Evolutionary conservation across 1,140 invertebrate species (phyloP), one percentile per base, ranked within the genome.

Genomic region (Ceratina japonica): DNA sequence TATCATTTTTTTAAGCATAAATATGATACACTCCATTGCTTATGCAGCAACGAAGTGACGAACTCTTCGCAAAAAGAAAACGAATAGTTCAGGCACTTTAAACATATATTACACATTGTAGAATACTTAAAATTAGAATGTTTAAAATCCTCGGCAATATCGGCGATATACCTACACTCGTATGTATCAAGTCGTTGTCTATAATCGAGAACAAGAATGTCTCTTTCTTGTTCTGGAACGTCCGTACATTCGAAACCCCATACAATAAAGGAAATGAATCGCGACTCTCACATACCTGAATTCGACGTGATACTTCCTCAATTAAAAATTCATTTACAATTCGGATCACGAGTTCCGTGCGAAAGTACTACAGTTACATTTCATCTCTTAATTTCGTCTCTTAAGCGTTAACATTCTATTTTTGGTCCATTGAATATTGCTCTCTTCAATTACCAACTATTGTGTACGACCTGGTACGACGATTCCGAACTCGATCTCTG

Each of bases 391-490:
- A n/a, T n/a, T n/a, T n/a, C n/a, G n/a, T n/a, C n/a, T n/a, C n/a
- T n/a, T n/a, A n/a, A n/a, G n/a, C 12, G 12, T 54, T 74, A 77
- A 78, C 37, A 73, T 82, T 85, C 84, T 31, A 85, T 85, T 86
- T 86, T 86, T 82, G 83, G 84, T 85, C 73, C 83, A 59, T 78
- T 85, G 66, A 74, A 82, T 76, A 82, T 86, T 80, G 76, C 80
- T 85, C 56, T 74, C 59, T 72, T 85, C 52, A 24, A 51, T 68
- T 75, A 68, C 54, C 72, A 62, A 68, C 79, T 72, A 80, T 27
- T 44, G n/a, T 58, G 61, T 61, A 58, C 63, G 52, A 74, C 56
- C 18, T 12, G 27, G 64, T 51, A 31, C 10, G 37, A 64, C 24
- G 70, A 74, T 74, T 16, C 37, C 52, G 12, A 65, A 61, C 4